A percentile compares a stretch with the other conserved stretches of the same genome.
Conservation (phyloP, 2,888 invertebrate genomes). For the Campoplex nolae region DNA sequence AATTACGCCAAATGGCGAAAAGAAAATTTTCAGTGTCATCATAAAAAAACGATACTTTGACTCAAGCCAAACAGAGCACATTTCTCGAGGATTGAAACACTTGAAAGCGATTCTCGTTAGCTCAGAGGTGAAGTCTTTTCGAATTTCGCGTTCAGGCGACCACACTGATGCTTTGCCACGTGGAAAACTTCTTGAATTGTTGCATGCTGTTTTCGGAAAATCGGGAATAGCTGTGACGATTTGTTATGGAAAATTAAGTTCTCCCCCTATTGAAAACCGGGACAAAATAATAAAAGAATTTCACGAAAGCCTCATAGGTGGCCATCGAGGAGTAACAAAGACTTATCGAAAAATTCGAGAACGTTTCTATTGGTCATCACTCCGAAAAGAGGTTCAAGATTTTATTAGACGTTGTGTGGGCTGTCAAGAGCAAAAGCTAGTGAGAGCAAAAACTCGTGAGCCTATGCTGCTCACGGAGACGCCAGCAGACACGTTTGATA, state of each 20-base stretch:
- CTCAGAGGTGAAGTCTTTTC: neutral
- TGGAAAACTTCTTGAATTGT: neutral
- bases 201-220: conserved; percentile 10
- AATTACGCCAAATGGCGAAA: conserved; percentile 15
- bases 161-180: conserved; percentile 28
- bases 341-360: conserved; percentile 57
- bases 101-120: neutral
- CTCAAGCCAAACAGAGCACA: neutral
- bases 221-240: neutral
- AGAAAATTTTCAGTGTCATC: conserved; percentile 37
- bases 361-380: conserved; percentile 63
- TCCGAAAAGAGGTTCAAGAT: conserved; percentile 60
- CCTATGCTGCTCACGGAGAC: conserved; percentile 69
- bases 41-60: conserved; percentile 43
- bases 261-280: neutral
- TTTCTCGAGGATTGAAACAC: neutral
- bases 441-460: conserved; percentile 47
- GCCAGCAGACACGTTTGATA: conserved; percentile 61
- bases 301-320: conserved; percentile 62
- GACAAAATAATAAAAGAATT: conserved; percentile 53
- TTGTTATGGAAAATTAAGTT: conserved; percentile 34
- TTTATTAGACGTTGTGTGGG: conserved; percentile 59
- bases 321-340: conserved; percentile 66
- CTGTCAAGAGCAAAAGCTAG: conserved; percentile 68
- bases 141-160: conserved; percentile 50